These are phyloP conservation scores for Actinopyga echinites DNA, from an alignment of 53 echinoderm and acorn worm genomes.

Conservation along the genomic window DNA sequence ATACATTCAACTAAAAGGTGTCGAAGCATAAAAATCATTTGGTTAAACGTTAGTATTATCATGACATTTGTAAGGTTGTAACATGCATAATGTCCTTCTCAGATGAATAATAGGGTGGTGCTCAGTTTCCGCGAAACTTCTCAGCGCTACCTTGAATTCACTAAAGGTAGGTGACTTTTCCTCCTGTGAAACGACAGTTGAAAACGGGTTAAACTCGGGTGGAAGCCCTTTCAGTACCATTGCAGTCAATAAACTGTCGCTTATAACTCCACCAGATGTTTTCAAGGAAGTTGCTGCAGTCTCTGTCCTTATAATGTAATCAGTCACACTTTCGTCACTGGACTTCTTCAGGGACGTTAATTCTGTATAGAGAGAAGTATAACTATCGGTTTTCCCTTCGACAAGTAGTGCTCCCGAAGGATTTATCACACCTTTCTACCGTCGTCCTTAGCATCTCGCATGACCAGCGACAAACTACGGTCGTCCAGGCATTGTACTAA, in stretches of 20 bases:
- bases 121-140: conserved; percentile 26
- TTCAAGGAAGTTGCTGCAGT: conserved; percentile 34
- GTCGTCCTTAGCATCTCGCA: conserved; percentile 38
- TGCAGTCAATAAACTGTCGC: conserved; percentile 46
- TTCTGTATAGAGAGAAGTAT: conserved; percentile 54
- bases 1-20: too few species aligned
- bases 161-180: not conserved
- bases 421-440: conserved; percentile 37
- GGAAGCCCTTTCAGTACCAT: conserved; percentile 56
- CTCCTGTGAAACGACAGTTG: conserved; percentile 18
- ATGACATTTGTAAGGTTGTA: too few species aligned
- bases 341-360: conserved; percentile 41
- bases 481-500: conserved; percentile 48
- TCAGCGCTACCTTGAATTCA: not conserved
- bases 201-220: conserved; percentile 34
- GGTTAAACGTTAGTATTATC: too few species aligned
- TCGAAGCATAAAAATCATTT: too few species aligned
- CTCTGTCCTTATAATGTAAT: conserved; percentile 52
- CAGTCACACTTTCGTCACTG: conserved; percentile 23
- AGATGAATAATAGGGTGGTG: too few species aligned
- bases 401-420: conserved; percentile 34
- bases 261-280: conserved; percentile 42
- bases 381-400: conserved; percentile 39
- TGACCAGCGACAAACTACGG: conserved; percentile 29
- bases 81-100: too few species aligned